Evolutionary conservation across 2,888 invertebrate genomes (phyloP).

Genomic region (Tetanocera ferruginea): DNA sequence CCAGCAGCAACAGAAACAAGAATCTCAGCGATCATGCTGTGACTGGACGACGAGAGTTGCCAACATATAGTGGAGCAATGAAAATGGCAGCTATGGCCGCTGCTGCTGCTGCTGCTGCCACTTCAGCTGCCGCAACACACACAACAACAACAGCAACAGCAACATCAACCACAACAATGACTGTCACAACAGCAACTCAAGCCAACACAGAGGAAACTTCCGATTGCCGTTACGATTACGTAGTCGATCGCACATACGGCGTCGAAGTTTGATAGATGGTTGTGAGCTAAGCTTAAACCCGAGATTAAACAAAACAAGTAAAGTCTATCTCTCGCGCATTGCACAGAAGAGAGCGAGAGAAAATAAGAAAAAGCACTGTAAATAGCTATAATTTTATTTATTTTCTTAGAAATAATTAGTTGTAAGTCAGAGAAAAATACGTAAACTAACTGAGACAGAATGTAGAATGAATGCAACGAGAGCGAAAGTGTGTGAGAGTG

Average conservation of each 20-base stretch:
- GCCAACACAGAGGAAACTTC: neutral
- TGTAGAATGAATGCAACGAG: neutral
- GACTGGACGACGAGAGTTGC: conserved; percentile 45
- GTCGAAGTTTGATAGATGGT: conserved; percentile 79
- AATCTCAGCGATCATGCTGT: conserved; percentile 64
- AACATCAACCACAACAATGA: conserved; percentile 41
- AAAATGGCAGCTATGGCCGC: conserved; percentile 40
- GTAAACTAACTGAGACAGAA: neutral
- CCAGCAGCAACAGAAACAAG: conserved; percentile 68
- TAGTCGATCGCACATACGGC: conserved; percentile 85
- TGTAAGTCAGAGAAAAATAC: neutral
- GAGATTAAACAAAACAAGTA: neutral
- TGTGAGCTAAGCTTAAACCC: neutral
- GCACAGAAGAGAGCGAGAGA: neutral
- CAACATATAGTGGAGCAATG: conserved; percentile 48
- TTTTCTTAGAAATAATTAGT: conserved; percentile 44
- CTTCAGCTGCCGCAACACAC: conserved; percentile 44
- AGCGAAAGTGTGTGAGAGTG: neutral
- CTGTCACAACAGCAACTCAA: conserved; percentile 21
- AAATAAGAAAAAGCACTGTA: conserved; percentile 51
- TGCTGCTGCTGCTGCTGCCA: conserved; percentile 46
- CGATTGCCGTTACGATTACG: conserved; percentile 79
- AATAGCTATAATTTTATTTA: conserved; percentile 64
- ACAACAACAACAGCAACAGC: conserved; percentile 36
- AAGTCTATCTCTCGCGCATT: neutral